Conservation (phyloP, 2,888 invertebrate genomes). For the Drosophila longiperda region DNA sequence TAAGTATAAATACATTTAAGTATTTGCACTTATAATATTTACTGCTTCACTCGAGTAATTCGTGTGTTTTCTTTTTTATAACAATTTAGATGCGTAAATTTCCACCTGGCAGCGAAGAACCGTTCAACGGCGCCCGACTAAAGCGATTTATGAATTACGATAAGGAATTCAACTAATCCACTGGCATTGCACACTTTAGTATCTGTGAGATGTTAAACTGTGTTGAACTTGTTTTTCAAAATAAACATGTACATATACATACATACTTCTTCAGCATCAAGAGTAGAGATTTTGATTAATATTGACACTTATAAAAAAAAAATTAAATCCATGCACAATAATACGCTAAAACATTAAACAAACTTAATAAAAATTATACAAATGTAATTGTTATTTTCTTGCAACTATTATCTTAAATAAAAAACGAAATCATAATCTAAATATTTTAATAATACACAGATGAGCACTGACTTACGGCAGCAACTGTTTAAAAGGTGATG, state of each 20-base stretch:
- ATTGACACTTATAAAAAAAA: neutral
- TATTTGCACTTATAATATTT: neutral
- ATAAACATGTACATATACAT: neutral
- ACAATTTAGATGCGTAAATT: constrained; percentile 88
- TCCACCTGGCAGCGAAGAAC: constrained; percentile 88
- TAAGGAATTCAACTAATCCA: constrained; percentile 78
- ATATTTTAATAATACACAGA: neutral
- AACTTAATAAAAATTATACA: neutral
- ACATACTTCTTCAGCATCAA: neutral
- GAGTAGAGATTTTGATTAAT: neutral
- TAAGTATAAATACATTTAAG: constrained; percentile 29
- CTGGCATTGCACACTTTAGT: constrained; percentile 3
- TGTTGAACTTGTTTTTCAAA: neutral
- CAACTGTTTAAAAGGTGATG: neutral
- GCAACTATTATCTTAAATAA: neutral
- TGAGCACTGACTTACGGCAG: neutral
- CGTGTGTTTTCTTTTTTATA: constrained; percentile 24
- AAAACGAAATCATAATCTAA: neutral
- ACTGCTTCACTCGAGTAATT: neutral
- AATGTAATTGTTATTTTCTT: neutral
- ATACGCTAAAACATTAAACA: neutral
- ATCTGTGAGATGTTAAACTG: neutral
- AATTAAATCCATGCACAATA: neutral
- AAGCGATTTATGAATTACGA: constrained; percentile 86
- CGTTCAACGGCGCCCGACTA: constrained; percentile 86